phyloP scores from a whole-genome alignment of 2,888 invertebrate genomes.

The Ormia ochracea region DNA sequence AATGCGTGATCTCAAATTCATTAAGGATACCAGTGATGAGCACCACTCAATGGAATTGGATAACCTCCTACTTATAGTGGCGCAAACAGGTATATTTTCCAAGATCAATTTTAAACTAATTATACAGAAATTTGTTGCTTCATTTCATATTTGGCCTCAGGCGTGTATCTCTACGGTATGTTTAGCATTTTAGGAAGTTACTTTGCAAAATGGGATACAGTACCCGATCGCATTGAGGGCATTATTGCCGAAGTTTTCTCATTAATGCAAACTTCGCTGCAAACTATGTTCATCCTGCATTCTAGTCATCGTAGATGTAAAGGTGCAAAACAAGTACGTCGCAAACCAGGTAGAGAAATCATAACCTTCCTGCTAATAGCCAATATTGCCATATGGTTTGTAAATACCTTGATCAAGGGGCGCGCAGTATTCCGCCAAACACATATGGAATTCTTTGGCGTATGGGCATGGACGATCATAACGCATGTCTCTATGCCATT shows the following conservation, averaged over 20 bases:
- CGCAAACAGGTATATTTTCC: slow-evolving; percentile 83
- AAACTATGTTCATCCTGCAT: slow-evolving; percentile 87
- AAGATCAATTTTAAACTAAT: neutral
- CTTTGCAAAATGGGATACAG: slow-evolving; percentile 75
- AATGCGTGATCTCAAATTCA: slow-evolving; percentile 83
- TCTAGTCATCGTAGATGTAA: slow-evolving; percentile 86
- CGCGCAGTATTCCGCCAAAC: slow-evolving; percentile 89
- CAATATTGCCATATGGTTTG: slow-evolving; percentile 91
- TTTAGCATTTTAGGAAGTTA: slow-evolving; percentile 86
- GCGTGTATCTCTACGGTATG: slow-evolving; percentile 90
- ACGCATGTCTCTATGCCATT: slow-evolving; percentile 92
- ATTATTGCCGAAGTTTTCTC: slow-evolving; percentile 86
- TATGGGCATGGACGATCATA: slow-evolving; percentile 94
- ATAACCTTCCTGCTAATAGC: slow-evolving; percentile 89
- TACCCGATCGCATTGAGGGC: slow-evolving; percentile 79
- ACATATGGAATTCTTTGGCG: slow-evolving; percentile 88
- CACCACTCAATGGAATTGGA: slow-evolving; percentile 80
- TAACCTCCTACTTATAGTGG: slow-evolving; percentile 88
- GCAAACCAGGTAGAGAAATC: slow-evolving; percentile 89
- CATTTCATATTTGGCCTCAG: slow-evolving; percentile 9
- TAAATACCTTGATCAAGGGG: slow-evolving; percentile 90
- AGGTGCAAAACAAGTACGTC: slow-evolving; percentile 83
- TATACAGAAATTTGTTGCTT: no score
- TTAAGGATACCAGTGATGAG: slow-evolving; percentile 77
- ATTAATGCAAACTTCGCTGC: slow-evolving; percentile 86